Conservation (phyloP, 2,113 vertebrate species). For the Pavo muticus region DNA sequence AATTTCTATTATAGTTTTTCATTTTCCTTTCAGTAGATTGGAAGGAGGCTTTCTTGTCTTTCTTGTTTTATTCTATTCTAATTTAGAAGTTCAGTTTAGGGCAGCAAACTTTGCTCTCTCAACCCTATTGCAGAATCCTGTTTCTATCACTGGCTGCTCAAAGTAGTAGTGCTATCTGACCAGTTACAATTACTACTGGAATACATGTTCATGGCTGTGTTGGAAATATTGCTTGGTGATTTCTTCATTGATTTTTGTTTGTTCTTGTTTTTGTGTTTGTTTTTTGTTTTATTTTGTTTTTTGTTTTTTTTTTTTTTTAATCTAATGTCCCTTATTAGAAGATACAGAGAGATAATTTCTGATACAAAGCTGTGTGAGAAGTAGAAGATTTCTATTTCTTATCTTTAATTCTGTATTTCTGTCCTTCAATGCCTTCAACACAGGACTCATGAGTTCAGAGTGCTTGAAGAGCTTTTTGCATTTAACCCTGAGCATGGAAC, state of each 20-base stretch:
- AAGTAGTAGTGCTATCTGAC: not conserved
- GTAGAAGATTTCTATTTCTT: not conserved
- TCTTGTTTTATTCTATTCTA: not conserved
- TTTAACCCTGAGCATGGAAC: not conserved
- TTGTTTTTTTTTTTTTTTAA: not conserved
- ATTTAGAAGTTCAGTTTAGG: not conserved
- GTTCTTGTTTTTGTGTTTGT: not conserved
- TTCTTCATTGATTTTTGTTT: not conserved
- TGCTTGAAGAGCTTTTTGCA: conserved; percentile 1
- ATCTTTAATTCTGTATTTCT: not conserved
- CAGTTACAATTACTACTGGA: not conserved
- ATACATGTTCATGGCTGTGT: not conserved
- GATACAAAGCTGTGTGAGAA: not conserved
- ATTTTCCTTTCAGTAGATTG: rapidly evolving
- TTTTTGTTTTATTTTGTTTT: no score
- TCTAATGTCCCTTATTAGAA: not conserved
- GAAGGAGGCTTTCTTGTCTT: not conserved
- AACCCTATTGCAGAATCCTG: rapidly evolving
- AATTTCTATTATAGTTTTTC: not conserved
- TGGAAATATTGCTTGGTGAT: not conserved
- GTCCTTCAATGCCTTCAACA: rapidly evolving
- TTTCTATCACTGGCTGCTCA: not conserved
- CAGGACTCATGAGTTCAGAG: not conserved
- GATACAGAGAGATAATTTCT: not conserved
- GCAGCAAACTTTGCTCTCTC: not conserved